Evolutionary conservation across 2,797 vertebrate species (phyloP).

Genomic region (Scarus forsteni): DNA sequence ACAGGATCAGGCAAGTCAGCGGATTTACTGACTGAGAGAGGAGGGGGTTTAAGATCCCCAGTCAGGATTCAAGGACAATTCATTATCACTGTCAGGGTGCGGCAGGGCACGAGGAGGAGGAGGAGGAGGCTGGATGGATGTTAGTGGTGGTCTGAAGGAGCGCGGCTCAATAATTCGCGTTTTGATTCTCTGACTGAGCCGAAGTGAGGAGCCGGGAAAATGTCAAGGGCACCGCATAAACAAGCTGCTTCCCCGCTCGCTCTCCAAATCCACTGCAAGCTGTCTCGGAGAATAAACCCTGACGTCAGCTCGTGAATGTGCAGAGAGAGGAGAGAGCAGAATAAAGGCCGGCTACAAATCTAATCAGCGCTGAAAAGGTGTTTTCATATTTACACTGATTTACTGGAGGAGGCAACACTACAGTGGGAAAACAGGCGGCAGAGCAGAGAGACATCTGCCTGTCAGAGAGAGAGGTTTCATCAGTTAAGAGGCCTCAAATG

Average conservation of each 20-base stretch:
- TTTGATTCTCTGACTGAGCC: constrained; percentile 56
- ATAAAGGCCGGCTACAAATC: neutral
- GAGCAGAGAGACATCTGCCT: no score
- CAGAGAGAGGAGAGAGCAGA: neutral
- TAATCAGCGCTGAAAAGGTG: neutral
- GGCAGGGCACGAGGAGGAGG: constrained; percentile 18
- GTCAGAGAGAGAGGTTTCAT: no score
- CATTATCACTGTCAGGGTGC: constrained; percentile 56
- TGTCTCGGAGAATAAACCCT: constrained; percentile 48
- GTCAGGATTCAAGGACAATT: constrained; percentile 68
- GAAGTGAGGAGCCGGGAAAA: constrained; percentile 57
- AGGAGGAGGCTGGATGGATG: neutral
- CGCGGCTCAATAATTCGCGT: constrained; percentile 50
- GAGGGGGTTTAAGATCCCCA: constrained; percentile 34
- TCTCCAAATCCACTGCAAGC: constrained; percentile 62
- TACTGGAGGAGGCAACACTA: neutral
- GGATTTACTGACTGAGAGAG: constrained; percentile 44
- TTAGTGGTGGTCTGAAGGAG: constrained; percentile 15
- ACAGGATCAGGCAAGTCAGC: constrained; percentile 59
- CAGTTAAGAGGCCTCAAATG: no score
- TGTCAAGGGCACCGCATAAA: constrained; percentile 70
- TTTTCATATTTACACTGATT: neutral
- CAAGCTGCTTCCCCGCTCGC: constrained; percentile 28
- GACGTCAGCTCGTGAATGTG: constrained; percentile 30
- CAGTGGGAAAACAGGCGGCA: neutral